phyloP scores from a whole-genome alignment of 2,113 vertebrate species.

The Actenoides lindsayi region DNA sequence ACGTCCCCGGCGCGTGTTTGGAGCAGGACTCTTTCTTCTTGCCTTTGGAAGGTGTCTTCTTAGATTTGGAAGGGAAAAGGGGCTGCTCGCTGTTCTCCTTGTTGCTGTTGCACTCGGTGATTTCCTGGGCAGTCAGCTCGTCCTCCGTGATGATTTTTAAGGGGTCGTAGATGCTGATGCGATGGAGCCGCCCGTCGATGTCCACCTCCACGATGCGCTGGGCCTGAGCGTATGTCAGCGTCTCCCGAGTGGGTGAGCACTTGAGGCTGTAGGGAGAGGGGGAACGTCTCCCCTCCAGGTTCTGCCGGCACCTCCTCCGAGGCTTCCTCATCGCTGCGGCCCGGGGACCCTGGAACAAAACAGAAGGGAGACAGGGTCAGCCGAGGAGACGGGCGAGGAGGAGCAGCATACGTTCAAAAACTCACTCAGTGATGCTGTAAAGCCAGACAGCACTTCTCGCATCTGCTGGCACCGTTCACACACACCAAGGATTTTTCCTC shows the following conservation, averaged over 20 bases:
- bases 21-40: slow-evolving; percentile 87
- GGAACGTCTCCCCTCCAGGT: slow-evolving; percentile 79
- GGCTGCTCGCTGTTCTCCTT: slow-evolving; percentile 97
- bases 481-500: not conserved
- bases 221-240: slow-evolving; percentile 91
- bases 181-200: slow-evolving; percentile 93
- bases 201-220: slow-evolving; percentile 97
- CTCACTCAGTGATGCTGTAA: fast-evolving
- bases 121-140: slow-evolving; percentile 95
- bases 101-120: slow-evolving; percentile 96
- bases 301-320: slow-evolving; percentile 84
- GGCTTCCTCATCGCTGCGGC: slow-evolving; percentile 90
- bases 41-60: slow-evolving; percentile 81
- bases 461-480: not conserved
- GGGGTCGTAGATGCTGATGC: slow-evolving; percentile 94
- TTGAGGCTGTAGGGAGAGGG: slow-evolving; percentile 92
- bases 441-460: not conserved
- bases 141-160: slow-evolving; percentile 96
- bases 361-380: not conserved
- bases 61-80: slow-evolving; percentile 78
- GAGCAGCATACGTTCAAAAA: not conserved
- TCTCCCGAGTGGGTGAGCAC: slow-evolving; percentile 89
- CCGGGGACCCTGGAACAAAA: not conserved
- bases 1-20: slow-evolving; percentile 69
- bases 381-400: not conserved